Evolutionary conservation across 2,888 invertebrate genomes (phyloP).

Genomic region (Lepetodrilus schrolli): DNA sequence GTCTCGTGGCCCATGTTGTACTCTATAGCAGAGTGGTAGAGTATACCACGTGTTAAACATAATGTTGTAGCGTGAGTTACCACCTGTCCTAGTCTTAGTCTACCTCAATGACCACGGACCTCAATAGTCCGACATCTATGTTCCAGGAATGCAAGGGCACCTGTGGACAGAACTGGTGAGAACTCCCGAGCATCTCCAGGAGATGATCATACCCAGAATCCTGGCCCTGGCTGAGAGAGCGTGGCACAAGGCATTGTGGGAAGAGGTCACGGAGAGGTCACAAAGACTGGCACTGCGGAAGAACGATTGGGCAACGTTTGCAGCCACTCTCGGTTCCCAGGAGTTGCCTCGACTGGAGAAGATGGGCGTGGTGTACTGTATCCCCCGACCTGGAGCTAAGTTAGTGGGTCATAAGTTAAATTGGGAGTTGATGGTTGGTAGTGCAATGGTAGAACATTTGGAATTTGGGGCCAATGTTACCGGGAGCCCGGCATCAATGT

Average conservation of each 20-base stretch:
- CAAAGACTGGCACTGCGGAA: slow-evolving; percentile 39
- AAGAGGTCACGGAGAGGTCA: slow-evolving; percentile 45
- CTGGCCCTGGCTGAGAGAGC: slow-evolving; percentile 71
- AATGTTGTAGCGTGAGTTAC: too few relatives aligned
- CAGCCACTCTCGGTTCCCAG: slow-evolving; percentile 62
- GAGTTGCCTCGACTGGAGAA: slow-evolving; percentile 66
- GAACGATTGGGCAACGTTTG: slow-evolving; percentile 67
- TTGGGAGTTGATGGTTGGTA: too few relatives aligned
- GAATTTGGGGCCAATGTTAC: too few relatives aligned
- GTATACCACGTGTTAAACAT: too few relatives aligned
- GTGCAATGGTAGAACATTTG: too few relatives aligned
- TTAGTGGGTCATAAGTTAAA: slow-evolving; percentile 37
- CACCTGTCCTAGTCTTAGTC: too few relatives aligned
- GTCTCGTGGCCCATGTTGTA: too few relatives aligned
- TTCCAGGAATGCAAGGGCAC: slow-evolving; percentile 71
- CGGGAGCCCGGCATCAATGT: too few relatives aligned
- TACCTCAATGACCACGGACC: too few relatives aligned
- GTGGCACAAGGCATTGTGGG: slow-evolving; percentile 72
- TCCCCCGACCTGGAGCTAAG: slow-evolving; percentile 71
- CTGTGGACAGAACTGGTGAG: slow-evolving; percentile 70
- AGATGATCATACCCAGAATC: slow-evolving; percentile 66
- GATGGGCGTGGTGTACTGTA: slow-evolving; percentile 60
- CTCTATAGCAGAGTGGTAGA: too few relatives aligned
- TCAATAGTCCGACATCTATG: too few relatives aligned
- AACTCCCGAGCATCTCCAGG: slow-evolving; percentile 61